These are phyloP conservation scores for Mesorhabditis spiculigera DNA, from an alignment of 2,888 invertebrate genomes.

Conservation along the genomic window DNA sequence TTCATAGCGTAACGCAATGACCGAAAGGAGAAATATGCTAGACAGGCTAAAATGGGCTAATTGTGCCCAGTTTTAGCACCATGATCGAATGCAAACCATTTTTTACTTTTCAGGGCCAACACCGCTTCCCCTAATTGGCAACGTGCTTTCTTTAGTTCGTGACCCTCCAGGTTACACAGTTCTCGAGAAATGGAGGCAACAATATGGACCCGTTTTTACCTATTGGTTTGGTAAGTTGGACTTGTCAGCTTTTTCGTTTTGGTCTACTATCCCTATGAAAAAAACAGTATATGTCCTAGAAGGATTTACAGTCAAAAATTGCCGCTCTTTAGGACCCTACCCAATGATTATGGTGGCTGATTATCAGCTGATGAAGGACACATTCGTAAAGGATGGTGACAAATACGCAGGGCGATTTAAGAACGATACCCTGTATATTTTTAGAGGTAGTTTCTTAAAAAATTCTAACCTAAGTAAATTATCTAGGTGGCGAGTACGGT, in stretches of 20 bases:
- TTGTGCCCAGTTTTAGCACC: not conserved
- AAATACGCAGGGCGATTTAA: slow-evolving; percentile 20
- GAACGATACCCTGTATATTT: slow-evolving; percentile 14
- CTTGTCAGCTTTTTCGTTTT: no score
- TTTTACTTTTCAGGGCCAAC: slow-evolving; percentile 15
- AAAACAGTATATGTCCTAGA: no score
- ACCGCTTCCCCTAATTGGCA: slow-evolving; percentile 23
- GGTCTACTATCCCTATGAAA: no score
- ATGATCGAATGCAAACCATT: no score
- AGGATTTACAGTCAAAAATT: no score
- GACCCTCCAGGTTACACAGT: slow-evolving; percentile 20
- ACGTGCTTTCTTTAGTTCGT: slow-evolving; percentile 14
- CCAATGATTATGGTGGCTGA: slow-evolving; percentile 23
- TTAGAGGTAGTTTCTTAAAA: no score
- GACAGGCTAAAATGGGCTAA: not conserved
- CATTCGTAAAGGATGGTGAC: slow-evolving; percentile 15
- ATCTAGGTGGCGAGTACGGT: no score
- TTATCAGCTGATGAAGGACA: slow-evolving; percentile 21
- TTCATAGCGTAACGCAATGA: no score
- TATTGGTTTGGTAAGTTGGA: slow-evolving; percentile 19
- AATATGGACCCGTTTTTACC: slow-evolving; percentile 25
- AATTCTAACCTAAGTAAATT: no score
- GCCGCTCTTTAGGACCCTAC: no score
- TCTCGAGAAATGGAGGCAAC: slow-evolving; percentile 16
- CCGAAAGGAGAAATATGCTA: no score